Evolutionary conservation across 2,113 vertebrate species (phyloP).

Genomic region (Pollimyrus isidori): DNA sequence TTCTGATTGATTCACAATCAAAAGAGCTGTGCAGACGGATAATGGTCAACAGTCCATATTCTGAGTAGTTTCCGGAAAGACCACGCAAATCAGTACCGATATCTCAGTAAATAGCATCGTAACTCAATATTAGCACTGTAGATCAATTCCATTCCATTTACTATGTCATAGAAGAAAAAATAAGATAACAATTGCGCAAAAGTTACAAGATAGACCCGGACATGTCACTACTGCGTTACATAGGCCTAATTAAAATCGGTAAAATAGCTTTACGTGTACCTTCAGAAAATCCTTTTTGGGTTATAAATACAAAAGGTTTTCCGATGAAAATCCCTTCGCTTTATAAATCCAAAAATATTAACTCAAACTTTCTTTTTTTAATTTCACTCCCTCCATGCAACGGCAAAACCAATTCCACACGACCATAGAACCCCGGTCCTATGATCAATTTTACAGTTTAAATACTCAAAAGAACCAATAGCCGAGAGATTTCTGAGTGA

Average conservation of each 20-base stretch:
- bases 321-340: neutral
- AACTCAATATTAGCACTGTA: neutral
- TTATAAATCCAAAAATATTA: neutral
- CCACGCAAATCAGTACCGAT: neutral
- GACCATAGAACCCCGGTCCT: neutral
- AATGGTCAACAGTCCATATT: neutral
- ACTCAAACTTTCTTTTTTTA: neutral
- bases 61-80: neutral
- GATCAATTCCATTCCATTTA: neutral
- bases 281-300: neutral
- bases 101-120: neutral
- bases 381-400: neutral
- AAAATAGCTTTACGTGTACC: neutral
- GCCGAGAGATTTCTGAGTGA: neutral
- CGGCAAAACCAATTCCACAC: neutral
- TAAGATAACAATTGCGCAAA: neutral
- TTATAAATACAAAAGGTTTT: neutral
- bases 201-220: neutral
- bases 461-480: constrained; percentile 14
- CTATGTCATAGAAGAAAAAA: neutral
- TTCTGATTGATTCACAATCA: neutral
- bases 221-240: neutral
- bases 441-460: constrained; percentile 13
- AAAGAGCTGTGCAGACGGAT: neutral
- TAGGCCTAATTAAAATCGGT: neutral